Evolutionary conservation across 2,888 invertebrate species (phyloP).

Genomic region (Trachelus tabidus): DNA sequence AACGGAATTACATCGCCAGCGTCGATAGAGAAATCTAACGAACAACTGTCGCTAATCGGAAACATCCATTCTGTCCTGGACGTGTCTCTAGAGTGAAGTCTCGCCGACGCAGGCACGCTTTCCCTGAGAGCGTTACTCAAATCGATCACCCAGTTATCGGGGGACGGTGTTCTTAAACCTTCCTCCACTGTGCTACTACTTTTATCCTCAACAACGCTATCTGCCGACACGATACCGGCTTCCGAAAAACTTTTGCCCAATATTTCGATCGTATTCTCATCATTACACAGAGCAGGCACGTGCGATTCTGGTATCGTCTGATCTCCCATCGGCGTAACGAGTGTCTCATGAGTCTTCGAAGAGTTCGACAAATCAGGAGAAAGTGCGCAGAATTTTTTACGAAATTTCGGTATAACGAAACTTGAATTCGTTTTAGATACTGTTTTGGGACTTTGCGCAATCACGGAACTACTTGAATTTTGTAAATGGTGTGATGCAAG

Average conservation of each 20-base stretch:
- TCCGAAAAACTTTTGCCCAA: background rate
- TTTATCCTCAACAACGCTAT: background rate
- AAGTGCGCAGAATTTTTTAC: background rate
- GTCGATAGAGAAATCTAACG: background rate
- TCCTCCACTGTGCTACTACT: background rate
- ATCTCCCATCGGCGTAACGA: background rate
- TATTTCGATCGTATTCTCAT: background rate
- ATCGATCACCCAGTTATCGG: constrained; percentile 61
- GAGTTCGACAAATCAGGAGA: background rate
- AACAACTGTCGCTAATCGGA: background rate
- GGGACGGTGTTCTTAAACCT: constrained; percentile 21
- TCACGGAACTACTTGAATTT: constrained; percentile 34
- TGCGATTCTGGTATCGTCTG: background rate
- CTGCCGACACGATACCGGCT: background rate
- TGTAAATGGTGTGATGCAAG: constrained; percentile 56
- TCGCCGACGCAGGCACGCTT: constrained; percentile 19
- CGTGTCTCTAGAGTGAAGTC: background rate
- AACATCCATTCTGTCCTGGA: no score
- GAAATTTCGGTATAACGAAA: constrained; percentile 47
- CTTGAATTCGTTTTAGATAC: constrained; percentile 20
- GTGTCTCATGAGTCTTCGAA: background rate
- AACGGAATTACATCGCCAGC: background rate
- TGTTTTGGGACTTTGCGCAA: constrained; percentile 8
- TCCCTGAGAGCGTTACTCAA: constrained; percentile 63
- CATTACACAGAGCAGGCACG: background rate